Conservation (phyloP, 2,797 vertebrate genomes). For the Emydoidea blandingii region DNA sequence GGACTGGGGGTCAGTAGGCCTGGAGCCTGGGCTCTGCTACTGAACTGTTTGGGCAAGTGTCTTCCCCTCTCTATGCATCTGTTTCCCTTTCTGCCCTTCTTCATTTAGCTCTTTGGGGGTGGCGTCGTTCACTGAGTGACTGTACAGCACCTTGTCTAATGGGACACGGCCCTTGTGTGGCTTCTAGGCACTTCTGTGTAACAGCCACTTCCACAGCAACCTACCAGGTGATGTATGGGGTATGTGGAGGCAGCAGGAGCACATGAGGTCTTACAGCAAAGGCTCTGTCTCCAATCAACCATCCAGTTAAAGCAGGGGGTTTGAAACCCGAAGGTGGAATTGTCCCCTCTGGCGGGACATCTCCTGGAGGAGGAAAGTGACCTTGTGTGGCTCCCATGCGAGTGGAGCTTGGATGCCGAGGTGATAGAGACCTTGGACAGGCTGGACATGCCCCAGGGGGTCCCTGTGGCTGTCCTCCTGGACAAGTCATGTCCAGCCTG, state of each 20-base stretch:
- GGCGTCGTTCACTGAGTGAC: neutral
- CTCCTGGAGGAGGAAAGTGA: neutral
- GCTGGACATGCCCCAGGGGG: neutral
- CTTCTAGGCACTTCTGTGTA: neutral
- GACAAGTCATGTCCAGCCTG: neutral
- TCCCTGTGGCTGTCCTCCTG: neutral
- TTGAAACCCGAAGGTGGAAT: neutral
- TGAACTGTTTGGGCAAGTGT: neutral
- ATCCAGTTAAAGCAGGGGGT: neutral
- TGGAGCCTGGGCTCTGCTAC: neutral
- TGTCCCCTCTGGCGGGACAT: neutral
- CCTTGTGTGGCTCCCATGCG: neutral
- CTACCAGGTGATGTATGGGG: neutral
- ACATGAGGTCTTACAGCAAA: neutral
- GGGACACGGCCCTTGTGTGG: neutral
- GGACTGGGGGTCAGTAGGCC: neutral
- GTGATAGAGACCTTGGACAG: neutral
- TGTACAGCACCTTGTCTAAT: neutral
- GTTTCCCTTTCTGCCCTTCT: neutral
- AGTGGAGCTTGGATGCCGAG: neutral
- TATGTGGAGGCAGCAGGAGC: neutral
- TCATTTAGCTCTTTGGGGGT: neutral
- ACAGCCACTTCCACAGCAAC: neutral
- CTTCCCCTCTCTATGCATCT: neutral
- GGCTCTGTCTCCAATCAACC: neutral